Base-by-base conservation (phyloP, 2,113 vertebrate genomes). In the Microtus pennsylvanicus region DNA sequence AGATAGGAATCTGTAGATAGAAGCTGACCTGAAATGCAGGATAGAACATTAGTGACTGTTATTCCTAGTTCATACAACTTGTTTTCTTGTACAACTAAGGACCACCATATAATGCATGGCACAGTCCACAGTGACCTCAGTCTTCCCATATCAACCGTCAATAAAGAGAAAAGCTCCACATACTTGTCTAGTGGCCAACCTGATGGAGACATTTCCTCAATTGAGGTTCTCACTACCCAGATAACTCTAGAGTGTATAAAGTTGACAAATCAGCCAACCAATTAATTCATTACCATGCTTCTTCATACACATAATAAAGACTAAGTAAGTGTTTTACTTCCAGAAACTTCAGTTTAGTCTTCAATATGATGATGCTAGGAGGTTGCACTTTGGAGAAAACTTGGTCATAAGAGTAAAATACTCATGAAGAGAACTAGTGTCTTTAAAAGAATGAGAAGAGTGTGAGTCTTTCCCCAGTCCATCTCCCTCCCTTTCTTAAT, bases 91-190 rank as follows among this genome's bases (percentile, higher is more conserved):
- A 16, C 6, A 38, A 17, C 14, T 19, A 0, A 30, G 16, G 4
- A 19, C 38, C 38, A 85, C 5, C 35, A 82, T 82, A 38, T 33
- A 6, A 82, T 3, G 35, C 38, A 30, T 5, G 14, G 4, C 42
- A 42, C 0, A 0, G 14, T 45, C 4, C 0, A 85, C 14, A 65
- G 26, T 30, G n/a, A 85, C 58, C 58, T 12, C 8, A 1, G 4
- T 42, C 30, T 65, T 42, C 16, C 7, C 26, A 65, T 65, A 30
- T 63, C 58, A 83, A 63, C 2, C 0, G 10, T 63, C 38, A 83
- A 83, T 42, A 24, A 83, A 38, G 12, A 28, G 42, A 28, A n/a
- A 12, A 35, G 19, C 11, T 38, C 52, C 35, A 61, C 52, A 38
- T 42, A 22, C 22, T 42, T 83, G 6, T 13, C 12, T 9, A 26